Evolutionary conservation across 2,113 vertebrate species (phyloP), one percentile per base, ranked within the genome.

Genomic region (Psammodynastes pulverulentus): DNA sequence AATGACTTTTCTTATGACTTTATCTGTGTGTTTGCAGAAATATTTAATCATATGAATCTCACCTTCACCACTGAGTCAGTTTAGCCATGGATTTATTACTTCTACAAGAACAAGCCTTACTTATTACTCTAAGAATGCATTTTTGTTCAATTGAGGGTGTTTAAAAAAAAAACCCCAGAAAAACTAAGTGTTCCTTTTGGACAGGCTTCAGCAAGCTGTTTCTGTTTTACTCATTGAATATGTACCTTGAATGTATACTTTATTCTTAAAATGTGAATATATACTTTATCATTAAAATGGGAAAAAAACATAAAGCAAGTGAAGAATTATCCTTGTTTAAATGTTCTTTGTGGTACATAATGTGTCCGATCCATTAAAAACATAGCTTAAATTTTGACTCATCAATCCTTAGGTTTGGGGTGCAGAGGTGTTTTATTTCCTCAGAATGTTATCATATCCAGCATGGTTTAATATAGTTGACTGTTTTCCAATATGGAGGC

Each of bases 171-270:
- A n/a, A n/a, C n/a, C n/a, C n/a, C 95, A 95, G 94, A 52, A 91
- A 91, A 93, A 86, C 86, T 96, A 96, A 95, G 96, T n/a, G 94
- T 93, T 95, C 93, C 43, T 34, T 95, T 96, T 91, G 67, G 67
- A 91, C 7, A 0, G 51, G 93, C 86, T 49, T 90, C 89, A 24
- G 85, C 90, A 90, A 94, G 90, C 90, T 0, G n/a, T 34, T 89
- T 89, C 34, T 86, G 21, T 48, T 89, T 34, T 88, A 7, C n/a
- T 48, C 56, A 10, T 21, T 85, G 12, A 89, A 24, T 62, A 51
- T 92, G 21, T 46, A 49, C 34, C 84, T 49, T 86, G 45, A 85
- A 53, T 89, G 56, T 26, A 15, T 67, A 54, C 46, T 89, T 89
- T 86, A 51, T 39, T 49, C 26, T 89, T 85, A 48, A 92, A 88